Evolutionary conservation across 2,888 invertebrate species (phyloP), one percentile per base, ranked within the genome.

Genomic region (Rhingia rostrata): DNA sequence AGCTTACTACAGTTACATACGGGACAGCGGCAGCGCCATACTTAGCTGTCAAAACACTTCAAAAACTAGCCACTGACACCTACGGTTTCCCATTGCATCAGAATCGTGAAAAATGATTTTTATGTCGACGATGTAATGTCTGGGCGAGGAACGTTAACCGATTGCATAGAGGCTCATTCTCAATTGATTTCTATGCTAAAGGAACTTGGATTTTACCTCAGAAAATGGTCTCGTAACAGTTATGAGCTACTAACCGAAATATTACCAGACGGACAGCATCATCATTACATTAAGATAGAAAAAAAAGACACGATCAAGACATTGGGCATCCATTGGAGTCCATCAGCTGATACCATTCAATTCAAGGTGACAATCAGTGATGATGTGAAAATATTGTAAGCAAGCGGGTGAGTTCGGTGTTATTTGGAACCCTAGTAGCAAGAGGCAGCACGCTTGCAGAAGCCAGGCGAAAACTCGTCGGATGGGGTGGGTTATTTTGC

Each of bases 271-370:
- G 35, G 43, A 6, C n/a, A n/a, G 4, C 32, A 5, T n/a, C 39
- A 60, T 6, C 32, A 32, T 14, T 9, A 33, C 1, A 75, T 60
- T n/a, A 60, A 37, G 4, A 47, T 64, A 6, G 7, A 33, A 4
- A 47, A 63, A 6, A 56, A 78, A 12, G 63, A 78, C 30, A 63
- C 63, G 3, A 63, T 70, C n/a, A 69, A 70, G n/a, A n/a, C n/a
- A n/a, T n/a, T n/a, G n/a, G n/a, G n/a, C n/a, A n/a, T 70, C 30
- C 58, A 78, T 32, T 70, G 63, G 70, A 63, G 30, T 47, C 64
- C 78, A 4, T 6, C n/a, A 9, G n/a, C 9, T 22, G 63, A 70
- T 33, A 43, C 32, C 14, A 69, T 69, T 14, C 63, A 69, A 10
- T 56, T 77, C 32, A 69, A 54, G 4, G 54, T 22, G 22, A 22